Evolutionary conservation across 23 tunicate species (phyloP).

Genomic region (Halocynthia roretzi): DNA sequence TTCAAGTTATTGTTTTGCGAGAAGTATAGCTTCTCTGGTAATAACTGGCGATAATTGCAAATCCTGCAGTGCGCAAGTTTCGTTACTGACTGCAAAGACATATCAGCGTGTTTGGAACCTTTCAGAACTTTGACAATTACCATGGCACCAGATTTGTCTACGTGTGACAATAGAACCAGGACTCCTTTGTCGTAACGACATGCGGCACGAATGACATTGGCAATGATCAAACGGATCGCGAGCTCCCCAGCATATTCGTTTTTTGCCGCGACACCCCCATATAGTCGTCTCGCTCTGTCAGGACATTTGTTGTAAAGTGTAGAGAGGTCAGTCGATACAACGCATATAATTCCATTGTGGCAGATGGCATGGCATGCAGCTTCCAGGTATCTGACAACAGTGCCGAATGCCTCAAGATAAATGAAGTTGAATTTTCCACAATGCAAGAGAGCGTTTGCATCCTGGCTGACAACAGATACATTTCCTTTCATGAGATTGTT

Average conservation of each 20-base stretch:
- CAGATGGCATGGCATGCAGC: slow-evolving; percentile 49
- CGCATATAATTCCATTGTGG: slow-evolving; percentile 54
- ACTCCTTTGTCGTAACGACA: slow-evolving; percentile 68
- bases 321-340: slow-evolving; percentile 52
- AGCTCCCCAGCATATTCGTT: slow-evolving; percentile 61
- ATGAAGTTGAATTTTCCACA: slow-evolving; percentile 39
- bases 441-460: slow-evolving; percentile 63
- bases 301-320: slow-evolving; percentile 61
- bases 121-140: slow-evolving; percentile 43
- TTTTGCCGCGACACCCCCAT: slow-evolving; percentile 49
- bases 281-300: slow-evolving; percentile 40
- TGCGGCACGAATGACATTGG: slow-evolving; percentile 60
- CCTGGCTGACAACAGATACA: slow-evolving; percentile 29
- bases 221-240: slow-evolving; percentile 45
- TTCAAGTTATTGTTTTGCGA: neutral
- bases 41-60: slow-evolving; percentile 49
- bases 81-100: slow-evolving; percentile 12
- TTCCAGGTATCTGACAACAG: slow-evolving; percentile 49
- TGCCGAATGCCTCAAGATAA: slow-evolving; percentile 45
- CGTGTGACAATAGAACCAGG: slow-evolving; percentile 39
- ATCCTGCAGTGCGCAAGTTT: slow-evolving; percentile 55
- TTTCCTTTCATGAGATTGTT: neutral
- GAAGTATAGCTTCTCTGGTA: slow-evolving; percentile 5
- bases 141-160: slow-evolving; percentile 28
- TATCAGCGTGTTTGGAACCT: slow-evolving; percentile 54